Evolutionary conservation across 2,113 vertebrate species (phyloP).

Genomic region (Apodemus speciosus): DNA sequence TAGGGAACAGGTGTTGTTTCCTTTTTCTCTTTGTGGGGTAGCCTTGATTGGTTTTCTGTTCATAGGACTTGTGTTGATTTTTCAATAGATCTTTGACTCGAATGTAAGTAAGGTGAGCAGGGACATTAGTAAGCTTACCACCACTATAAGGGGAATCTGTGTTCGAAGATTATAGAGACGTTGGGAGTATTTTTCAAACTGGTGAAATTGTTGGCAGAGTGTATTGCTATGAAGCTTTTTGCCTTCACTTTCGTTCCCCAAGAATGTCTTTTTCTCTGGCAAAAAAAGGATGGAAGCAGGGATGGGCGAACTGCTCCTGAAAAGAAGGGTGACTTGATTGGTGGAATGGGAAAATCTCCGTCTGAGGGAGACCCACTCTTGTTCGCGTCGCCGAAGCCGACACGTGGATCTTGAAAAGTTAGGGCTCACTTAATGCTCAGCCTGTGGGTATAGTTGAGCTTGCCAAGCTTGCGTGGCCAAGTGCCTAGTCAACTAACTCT

Average conservation of each 20-base stretch:
- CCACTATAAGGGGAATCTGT: conserved; percentile 14
- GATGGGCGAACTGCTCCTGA: background rate
- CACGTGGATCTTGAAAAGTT: conserved; percentile 61
- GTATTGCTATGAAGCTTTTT: conserved; percentile 39
- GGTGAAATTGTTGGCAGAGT: background rate
- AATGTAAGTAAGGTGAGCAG: background rate
- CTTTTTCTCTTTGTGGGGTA: background rate
- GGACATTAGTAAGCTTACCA: background rate
- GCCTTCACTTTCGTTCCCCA: background rate
- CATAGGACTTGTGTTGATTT: conserved; percentile 30
- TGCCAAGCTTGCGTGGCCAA: background rate
- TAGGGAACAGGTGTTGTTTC: conserved; percentile 74
- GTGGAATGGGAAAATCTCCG: background rate
- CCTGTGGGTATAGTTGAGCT: background rate
- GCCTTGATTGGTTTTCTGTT: conserved; percentile 33
- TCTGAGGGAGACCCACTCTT: background rate
- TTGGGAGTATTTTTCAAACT: conserved; percentile 24
- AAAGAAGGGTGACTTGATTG: conserved; percentile 16
- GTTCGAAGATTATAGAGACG: conserved; percentile 13
- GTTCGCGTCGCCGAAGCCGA: conserved; percentile 41
- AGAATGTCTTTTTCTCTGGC: background rate
- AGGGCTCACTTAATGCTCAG: conserved; percentile 30
- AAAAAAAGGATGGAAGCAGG: background rate
- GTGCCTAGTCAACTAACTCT: background rate
- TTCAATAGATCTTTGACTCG: background rate